Conservation (phyloP, 2,797 vertebrate species). For the Clarias platycephalus region DNA sequence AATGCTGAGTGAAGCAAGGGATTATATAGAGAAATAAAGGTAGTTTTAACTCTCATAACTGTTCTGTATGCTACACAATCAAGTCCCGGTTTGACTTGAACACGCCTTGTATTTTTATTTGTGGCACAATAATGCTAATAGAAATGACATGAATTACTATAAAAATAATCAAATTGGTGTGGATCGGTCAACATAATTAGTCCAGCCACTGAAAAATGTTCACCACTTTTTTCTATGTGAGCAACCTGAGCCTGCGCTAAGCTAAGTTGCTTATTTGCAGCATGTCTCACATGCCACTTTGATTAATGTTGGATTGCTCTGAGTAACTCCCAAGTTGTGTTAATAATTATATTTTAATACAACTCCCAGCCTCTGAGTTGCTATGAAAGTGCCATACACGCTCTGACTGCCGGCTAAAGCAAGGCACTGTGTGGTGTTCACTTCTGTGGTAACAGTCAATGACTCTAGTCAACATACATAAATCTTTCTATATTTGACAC, state of each 20-base stretch:
- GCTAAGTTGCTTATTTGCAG: conserved; percentile 8
- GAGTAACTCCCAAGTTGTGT: conserved; percentile 8
- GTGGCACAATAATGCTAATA: background rate
- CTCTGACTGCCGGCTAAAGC: conserved; percentile 18
- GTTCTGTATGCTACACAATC: no score
- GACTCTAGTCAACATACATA: conserved; percentile 8
- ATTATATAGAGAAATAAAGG: no score
- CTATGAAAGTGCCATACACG: conserved; percentile 19
- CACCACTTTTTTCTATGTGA: background rate
- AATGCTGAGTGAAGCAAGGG: no score
- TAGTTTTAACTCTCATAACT: no score
- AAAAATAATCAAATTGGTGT: background rate
- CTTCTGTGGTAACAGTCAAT: conserved; percentile 2
- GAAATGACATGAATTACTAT: background rate
- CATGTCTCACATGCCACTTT: conserved; percentile 26
- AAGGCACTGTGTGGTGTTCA: background rate
- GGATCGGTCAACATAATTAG: background rate
- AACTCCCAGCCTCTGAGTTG: conserved; percentile 12
- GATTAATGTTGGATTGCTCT: conserved; percentile 13
- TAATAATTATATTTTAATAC: conserved; percentile 32
- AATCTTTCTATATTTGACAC: conserved; percentile 29
- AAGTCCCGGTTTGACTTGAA: no score
- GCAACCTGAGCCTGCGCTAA: background rate
- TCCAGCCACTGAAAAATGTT: background rate
- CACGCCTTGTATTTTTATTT: background rate